These are phyloP conservation scores for Aotus griseimembra DNA, from an alignment of 2,797 vertebrate species.

Conservation along the genomic window DNA sequence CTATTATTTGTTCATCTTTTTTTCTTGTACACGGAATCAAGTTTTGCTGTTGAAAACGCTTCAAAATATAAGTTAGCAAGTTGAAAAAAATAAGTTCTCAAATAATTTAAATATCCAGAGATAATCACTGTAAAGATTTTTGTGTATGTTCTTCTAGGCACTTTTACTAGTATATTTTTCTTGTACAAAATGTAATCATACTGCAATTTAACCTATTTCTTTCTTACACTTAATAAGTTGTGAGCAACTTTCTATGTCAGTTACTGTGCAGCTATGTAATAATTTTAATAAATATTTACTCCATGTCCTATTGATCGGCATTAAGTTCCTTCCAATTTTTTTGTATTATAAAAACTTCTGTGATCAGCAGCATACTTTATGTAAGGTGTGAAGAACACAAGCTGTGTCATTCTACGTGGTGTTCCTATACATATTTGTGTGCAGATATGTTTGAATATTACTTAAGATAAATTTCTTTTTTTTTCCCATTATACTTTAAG, in stretches of 20 bases:
- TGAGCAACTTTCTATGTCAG: background rate
- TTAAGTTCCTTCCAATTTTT: background rate
- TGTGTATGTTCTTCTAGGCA: background rate
- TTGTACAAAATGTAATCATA: slow-evolving; percentile 19
- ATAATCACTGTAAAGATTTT: slow-evolving; percentile 17
- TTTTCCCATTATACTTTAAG: too few species aligned
- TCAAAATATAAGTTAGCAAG: slow-evolving; percentile 38
- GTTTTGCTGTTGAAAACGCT: slow-evolving; percentile 42
- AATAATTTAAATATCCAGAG: slow-evolving; percentile 23
- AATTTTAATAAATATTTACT: slow-evolving; percentile 4
- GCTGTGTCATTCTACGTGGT: background rate
- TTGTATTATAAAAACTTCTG: background rate
- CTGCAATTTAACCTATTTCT: background rate
- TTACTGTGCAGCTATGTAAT: background rate
- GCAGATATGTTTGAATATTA: slow-evolving; percentile 20
- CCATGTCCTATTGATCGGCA: background rate
- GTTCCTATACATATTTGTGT: background rate
- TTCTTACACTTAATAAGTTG: background rate
- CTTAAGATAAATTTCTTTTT: background rate
- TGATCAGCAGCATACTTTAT: background rate
- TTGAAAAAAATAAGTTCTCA: background rate
- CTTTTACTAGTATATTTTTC: background rate
- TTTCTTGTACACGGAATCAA: slow-evolving; percentile 19
- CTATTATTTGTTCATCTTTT: slow-evolving; percentile 22
- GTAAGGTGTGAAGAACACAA: background rate